Percentiles rank a stretch among this genome's conserved stretches.
Evolutionary conservation across 2,888 invertebrate species (phyloP).

Genomic region (Morinoia aosen): DNA sequence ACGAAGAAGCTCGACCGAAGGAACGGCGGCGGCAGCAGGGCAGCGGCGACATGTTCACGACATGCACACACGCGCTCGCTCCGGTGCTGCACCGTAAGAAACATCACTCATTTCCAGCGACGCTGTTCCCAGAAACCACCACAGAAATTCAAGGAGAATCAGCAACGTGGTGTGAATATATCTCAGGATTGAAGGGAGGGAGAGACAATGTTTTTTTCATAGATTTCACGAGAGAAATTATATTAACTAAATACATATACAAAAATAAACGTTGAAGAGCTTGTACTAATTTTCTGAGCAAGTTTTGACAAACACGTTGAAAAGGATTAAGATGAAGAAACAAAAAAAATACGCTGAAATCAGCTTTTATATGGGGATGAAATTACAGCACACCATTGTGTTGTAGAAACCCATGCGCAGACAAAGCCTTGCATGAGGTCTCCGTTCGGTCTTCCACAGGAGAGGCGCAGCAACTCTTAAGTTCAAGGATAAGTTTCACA

Average conservation of each 20-base stretch:
- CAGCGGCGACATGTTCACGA: neutral
- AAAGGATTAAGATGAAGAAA: neutral
- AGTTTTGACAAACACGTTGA: neutral
- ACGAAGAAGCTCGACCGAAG: neutral
- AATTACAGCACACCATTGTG: neutral
- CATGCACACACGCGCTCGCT: neutral
- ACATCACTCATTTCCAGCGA: neutral
- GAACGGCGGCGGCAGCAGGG: neutral
- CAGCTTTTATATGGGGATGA: neutral
- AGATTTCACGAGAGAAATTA: no score
- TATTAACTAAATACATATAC: no score
- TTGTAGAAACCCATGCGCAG: neutral
- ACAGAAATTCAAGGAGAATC: neutral
- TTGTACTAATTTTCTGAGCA: neutral
- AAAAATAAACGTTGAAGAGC: neutral
- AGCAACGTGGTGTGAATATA: neutral
- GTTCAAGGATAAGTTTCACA: constrained; percentile 9
- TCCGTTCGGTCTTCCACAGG: neutral
- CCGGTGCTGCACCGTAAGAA: neutral
- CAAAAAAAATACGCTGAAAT: neutral
- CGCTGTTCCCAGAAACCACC: no score
- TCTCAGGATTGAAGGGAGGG: neutral
- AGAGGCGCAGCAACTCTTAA: neutral
- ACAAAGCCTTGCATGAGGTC: neutral
- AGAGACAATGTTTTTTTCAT: no score